Conservation (phyloP, 2,888 invertebrate genomes). For the Thalpophila matura region DNA sequence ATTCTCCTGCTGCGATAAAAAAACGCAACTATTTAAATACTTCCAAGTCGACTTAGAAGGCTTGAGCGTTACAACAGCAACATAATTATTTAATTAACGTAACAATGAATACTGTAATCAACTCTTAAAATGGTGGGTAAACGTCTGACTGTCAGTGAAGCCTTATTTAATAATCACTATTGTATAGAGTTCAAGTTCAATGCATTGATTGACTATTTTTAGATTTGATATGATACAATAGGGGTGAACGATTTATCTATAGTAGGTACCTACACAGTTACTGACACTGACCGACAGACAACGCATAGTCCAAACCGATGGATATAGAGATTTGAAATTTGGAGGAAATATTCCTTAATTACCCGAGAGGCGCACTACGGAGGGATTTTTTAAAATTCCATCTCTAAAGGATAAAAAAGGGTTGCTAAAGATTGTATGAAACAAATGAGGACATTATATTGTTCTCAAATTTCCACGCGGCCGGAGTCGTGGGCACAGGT, state of each 20-base stretch:
- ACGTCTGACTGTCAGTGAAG: constrained; percentile 6
- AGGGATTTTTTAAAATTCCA: too few species aligned
- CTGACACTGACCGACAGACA: too few species aligned
- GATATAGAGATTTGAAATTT: too few species aligned
- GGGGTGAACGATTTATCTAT: constrained; percentile 41
- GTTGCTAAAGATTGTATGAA: too few species aligned
- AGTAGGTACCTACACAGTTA: too few species aligned
- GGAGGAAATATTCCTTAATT: too few species aligned
- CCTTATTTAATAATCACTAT: constrained; percentile 14
- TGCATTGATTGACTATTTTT: constrained; percentile 39
- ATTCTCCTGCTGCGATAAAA: neutral
- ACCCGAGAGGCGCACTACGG: too few species aligned
- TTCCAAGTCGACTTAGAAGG: neutral
- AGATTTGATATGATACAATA: constrained; percentile 18
- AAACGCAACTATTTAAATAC: neutral
- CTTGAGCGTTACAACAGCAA: neutral
- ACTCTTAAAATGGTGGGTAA: constrained; percentile 11
- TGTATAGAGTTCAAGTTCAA: constrained; percentile 48
- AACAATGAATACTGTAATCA: constrained; percentile 41
- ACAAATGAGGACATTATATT: too few species aligned
- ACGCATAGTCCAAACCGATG: too few species aligned
- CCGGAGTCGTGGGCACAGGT: too few species aligned
- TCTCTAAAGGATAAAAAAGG: too few species aligned
- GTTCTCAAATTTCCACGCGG: too few species aligned
- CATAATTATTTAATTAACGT: constrained; percentile 1